These are phyloP conservation scores for Meloidogyne hapla DNA, from an alignment of 1,140 invertebrate genomes.

Conservation along the genomic window DNA sequence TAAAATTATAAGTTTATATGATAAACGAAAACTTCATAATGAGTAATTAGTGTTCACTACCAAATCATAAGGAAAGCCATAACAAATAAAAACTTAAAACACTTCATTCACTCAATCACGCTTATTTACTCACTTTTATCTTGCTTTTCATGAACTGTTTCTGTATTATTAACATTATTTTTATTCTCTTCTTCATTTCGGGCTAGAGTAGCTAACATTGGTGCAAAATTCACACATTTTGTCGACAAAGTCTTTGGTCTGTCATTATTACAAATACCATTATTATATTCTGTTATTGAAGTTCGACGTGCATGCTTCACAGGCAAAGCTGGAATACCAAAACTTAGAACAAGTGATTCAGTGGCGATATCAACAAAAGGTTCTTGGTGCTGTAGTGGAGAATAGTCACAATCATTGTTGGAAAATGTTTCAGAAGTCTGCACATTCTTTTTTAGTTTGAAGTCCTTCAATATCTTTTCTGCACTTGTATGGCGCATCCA, in stretches of 20 bases:
- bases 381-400: not conserved
- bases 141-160: not conserved
- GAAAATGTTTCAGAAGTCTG: not conserved
- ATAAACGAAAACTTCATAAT: not conserved
- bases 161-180: not conserved
- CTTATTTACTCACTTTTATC: conserved; percentile 2
- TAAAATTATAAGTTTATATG: conserved; percentile 28
- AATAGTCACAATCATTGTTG: not conserved
- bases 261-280: not conserved
- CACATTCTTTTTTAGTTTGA: not conserved
- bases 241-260: not conserved
- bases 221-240: conserved; percentile 14
- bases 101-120: not conserved
- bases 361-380: not conserved
- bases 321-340: not conserved
- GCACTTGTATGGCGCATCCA: not conserved
- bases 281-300: conserved; percentile 7
- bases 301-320: conserved; percentile 16
- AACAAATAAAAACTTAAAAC: not conserved
- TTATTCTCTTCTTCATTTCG: not conserved
- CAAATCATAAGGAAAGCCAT: not conserved
- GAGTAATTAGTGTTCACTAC: not conserved
- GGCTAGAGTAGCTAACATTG: conserved; percentile 1
- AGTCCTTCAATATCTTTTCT: not conserved
- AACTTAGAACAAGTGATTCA: conserved; percentile 1